These are phyloP conservation scores for Reticulitermes lucifugus DNA, from an alignment of 2,888 invertebrate genomes.

Conservation along the genomic window DNA sequence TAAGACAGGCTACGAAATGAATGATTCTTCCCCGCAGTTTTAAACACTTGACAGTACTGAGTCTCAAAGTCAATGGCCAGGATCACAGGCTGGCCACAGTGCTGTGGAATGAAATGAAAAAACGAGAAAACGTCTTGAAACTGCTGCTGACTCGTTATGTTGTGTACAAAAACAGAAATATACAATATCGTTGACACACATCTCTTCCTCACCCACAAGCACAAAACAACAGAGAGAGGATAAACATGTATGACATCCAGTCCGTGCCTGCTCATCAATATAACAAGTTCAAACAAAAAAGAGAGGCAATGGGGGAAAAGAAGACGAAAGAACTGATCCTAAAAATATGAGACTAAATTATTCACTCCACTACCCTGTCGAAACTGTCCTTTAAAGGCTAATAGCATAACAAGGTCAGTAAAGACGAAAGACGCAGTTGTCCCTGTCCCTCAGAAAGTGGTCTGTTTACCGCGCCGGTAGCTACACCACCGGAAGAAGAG, in stretches of 20 bases:
- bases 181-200: neutral
- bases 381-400: neutral
- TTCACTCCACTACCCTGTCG: neutral
- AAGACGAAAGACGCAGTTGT: too few species aligned
- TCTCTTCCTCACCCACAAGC: neutral
- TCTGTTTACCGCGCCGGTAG: too few species aligned
- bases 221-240: neutral
- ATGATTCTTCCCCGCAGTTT: too few species aligned
- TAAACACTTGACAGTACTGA: too few species aligned
- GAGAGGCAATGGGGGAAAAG: neutral
- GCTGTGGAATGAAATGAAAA: neutral
- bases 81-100: neutral
- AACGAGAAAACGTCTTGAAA: neutral
- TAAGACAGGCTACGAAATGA: too few species aligned
- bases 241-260: neutral
- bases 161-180: conserved; percentile 35
- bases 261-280: neutral
- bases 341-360: neutral
- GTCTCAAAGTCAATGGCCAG: too few species aligned
- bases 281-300: neutral
- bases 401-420: too few species aligned
- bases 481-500: too few species aligned
- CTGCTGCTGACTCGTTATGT: neutral
- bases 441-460: too few species aligned
- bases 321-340: neutral